Conservation (phyloP, 2,888 invertebrate species). For the Drosophila austrosaltans region DNA sequence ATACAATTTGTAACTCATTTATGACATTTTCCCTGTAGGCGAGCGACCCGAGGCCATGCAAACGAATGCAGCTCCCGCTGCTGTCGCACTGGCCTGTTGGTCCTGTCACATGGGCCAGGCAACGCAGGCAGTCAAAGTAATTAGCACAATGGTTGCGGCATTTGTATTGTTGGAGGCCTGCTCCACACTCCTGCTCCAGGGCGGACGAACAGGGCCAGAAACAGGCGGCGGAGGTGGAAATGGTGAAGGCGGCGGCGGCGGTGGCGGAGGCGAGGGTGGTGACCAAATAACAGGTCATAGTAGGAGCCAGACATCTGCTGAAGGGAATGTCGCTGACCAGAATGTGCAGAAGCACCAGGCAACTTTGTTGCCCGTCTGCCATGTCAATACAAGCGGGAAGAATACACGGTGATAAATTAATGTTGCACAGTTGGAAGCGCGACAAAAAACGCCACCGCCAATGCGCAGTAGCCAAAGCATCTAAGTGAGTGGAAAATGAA, state of each 20-base stretch:
- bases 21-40: slow-evolving; percentile 84
- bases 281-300: slow-evolving; percentile 1
- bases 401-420: slow-evolving; percentile 76
- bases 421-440: slow-evolving; percentile 57
- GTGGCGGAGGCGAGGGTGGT: slow-evolving; percentile 23
- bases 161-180: slow-evolving; percentile 76
- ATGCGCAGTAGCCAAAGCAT: slow-evolving; percentile 59
- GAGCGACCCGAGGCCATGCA: slow-evolving; percentile 92
- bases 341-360: slow-evolving; percentile 15
- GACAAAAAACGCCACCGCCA: slow-evolving; percentile 67
- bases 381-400: slow-evolving; percentile 70
- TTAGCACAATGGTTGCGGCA: slow-evolving; percentile 80
- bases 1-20: slow-evolving; percentile 75
- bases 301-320: slow-evolving; percentile 6
- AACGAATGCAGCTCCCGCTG: slow-evolving; percentile 86
- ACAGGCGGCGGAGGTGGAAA: slow-evolving; percentile 27
- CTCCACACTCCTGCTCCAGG: slow-evolving; percentile 62
- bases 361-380: slow-evolving; percentile 21
- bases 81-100: slow-evolving; percentile 67
- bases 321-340: slow-evolving; percentile 12
- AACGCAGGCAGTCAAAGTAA: slow-evolving; percentile 76
- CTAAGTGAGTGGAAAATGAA: slow-evolving; percentile 44
- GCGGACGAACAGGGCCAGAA: slow-evolving; percentile 17
- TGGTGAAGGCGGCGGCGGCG: slow-evolving; percentile 22
- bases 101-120: slow-evolving; percentile 73